Evolutionary conservation across 2,113 vertebrate genomes (phyloP).

Genomic region (Otis tarda): DNA sequence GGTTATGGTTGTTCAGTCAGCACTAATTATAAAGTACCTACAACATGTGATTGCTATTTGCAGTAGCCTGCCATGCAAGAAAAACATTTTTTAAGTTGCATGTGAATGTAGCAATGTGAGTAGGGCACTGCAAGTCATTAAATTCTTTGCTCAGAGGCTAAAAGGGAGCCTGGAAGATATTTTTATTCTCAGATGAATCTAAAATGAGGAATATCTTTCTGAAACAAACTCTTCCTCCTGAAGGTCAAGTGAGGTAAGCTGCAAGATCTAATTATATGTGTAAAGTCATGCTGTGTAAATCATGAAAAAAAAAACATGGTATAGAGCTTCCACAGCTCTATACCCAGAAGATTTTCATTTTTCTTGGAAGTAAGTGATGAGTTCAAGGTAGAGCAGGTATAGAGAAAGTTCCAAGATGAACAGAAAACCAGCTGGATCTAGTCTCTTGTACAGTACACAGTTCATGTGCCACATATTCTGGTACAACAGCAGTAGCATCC

Average conservation of each 20-base stretch:
- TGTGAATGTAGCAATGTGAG: background rate
- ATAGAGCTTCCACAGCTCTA: background rate
- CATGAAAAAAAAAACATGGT: rapidly evolving
- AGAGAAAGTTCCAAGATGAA: background rate
- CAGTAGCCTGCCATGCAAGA: background rate
- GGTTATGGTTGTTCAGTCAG: background rate
- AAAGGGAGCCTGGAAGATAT: background rate
- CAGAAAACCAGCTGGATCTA: background rate
- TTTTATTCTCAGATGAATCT: constrained; percentile 3
- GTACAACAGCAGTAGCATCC: background rate
- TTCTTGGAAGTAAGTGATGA: background rate
- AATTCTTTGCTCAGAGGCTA: background rate
- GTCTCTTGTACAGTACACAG: background rate
- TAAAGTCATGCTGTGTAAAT: background rate
- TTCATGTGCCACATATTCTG: background rate
- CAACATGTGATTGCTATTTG: background rate
- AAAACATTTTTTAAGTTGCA: background rate
- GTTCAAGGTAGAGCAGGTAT: background rate
- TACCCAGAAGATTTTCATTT: background rate
- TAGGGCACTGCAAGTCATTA: background rate
- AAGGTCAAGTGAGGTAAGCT: background rate
- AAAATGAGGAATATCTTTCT: background rate
- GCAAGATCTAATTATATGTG: background rate
- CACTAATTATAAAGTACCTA: background rate
- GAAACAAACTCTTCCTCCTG: background rate